Evolutionary conservation across 2,113 vertebrate genomes (phyloP).

Genomic region (Piaya cayana): DNA sequence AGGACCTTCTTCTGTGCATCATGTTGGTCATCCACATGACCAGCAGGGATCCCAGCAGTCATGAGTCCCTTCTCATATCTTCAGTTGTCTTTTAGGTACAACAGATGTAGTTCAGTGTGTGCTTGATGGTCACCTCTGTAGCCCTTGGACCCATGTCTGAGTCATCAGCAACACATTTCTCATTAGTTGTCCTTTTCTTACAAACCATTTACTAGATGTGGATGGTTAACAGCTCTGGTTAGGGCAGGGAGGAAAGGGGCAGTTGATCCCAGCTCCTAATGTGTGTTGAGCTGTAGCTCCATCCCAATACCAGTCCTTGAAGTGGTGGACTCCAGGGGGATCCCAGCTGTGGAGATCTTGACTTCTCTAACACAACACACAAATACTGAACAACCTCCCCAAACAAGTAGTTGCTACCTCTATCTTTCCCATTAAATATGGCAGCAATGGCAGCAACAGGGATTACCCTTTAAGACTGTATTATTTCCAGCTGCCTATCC

Average conservation of each 20-base stretch:
- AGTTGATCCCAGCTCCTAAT: not conserved
- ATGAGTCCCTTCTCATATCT: not conserved
- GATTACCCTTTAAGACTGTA: not conserved
- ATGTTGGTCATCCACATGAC: not conserved
- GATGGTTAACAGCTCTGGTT: not conserved
- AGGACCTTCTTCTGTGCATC: not conserved
- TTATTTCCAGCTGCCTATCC: not conserved
- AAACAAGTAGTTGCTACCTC: not conserved
- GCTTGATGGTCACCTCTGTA: not conserved
- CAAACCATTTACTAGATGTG: not conserved
- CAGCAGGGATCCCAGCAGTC: not conserved
- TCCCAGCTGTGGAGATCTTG: not conserved
- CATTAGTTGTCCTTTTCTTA: not conserved
- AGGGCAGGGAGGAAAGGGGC: not conserved
- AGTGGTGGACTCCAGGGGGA: not conserved
- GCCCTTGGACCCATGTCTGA: not conserved
- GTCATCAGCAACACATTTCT: not conserved
- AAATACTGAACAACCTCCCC: not conserved
- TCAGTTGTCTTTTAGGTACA: not conserved
- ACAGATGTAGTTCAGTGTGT: not conserved
- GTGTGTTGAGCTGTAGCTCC: not conserved
- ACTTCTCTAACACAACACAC: not conserved
- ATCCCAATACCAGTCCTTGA: not conserved
- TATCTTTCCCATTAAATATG: fast-evolving
- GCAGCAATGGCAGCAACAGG: not conserved